Evolutionary conservation across 2,113 vertebrate genomes (phyloP).

Genomic region (Chitala chitala): DNA sequence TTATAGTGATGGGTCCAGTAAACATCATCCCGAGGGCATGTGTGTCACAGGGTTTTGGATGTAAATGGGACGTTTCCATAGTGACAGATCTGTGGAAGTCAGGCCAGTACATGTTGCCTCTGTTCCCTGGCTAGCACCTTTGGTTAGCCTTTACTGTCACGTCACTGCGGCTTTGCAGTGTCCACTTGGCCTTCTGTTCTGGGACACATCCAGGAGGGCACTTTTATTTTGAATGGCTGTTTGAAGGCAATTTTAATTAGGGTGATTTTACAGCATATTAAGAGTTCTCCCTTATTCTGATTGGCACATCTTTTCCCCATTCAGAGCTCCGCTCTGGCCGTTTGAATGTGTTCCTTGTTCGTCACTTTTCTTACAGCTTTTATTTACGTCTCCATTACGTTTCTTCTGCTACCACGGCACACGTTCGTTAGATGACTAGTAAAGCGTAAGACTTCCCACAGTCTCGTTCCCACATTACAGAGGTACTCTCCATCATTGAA

Average conservation of each 20-base stretch:
- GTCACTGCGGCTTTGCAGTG: neutral
- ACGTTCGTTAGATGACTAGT: too few relatives aligned
- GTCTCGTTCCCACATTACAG: too few relatives aligned
- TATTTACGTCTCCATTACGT: too few relatives aligned
- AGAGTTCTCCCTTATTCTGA: too few relatives aligned
- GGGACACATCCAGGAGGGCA: conserved; percentile 4
- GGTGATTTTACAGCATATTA: too few relatives aligned
- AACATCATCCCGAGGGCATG: neutral
- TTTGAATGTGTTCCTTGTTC: too few relatives aligned
- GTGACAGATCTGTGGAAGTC: conserved; percentile 26
- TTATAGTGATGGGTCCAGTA: neutral
- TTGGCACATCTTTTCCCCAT: too few relatives aligned
- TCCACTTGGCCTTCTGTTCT: neutral
- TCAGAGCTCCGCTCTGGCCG: too few relatives aligned
- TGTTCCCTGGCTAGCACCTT: neutral
- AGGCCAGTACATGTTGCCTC: neutral
- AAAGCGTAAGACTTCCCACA: too few relatives aligned
- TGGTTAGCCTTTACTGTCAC: neutral
- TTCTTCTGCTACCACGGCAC: too few relatives aligned
- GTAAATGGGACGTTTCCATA: neutral
- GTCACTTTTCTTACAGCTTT: too few relatives aligned
- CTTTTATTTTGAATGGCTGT: neutral
- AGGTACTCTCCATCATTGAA: too few relatives aligned
- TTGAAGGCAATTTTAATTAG: conserved; percentile 13
- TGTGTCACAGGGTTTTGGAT: neutral